Evolutionary conservation across 2,888 invertebrate species (phyloP), one percentile per base, ranked within the genome.

Genomic region (Eupithecia inturbata): DNA sequence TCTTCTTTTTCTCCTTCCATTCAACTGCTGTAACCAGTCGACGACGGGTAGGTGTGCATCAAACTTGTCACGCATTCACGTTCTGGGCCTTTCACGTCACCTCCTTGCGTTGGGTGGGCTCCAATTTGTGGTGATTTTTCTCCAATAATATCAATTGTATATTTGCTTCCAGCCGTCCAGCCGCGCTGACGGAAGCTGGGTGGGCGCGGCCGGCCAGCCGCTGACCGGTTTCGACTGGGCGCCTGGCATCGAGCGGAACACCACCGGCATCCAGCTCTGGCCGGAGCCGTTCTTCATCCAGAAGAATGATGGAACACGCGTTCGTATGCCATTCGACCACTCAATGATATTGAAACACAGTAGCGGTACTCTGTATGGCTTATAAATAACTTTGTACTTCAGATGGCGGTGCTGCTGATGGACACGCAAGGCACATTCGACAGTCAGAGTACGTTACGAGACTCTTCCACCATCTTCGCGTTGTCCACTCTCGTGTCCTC

Each of bases 251-350:
- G 98, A 98, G 86, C 95, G 98, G 69, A 98, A 98, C 85, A 99
- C 99, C n/a, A 98, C 98, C 12, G 99, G 99, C 45, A 99, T 99
- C 81, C 95, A 98, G 31, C 95, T 86, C n/a, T 99, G 99, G 99
- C 97, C 98, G 28, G 97, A 98, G 85, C 97, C 98, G 57, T 98
- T 98, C 88, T 91, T 97, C 74, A 95, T 96, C 63, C 22, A 64
- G 10, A 64, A 64, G 22, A 22, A 53, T 22, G 64, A 64, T 36
- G 64, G 64, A 12, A n/a, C 31, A 64, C 64, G 33, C 10, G 64
- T 64, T 36, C 33, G 64, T 64, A 33, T 63, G 19, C 63, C 16
- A 60, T 7, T 28, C 28, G 28, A 49, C 4, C 14, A 26, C 26
- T 57, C 57, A 16, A 3, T 41, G 2, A 39, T 12, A 39, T 39